These are phyloP conservation scores for Odontophorus gujanensis DNA, from an alignment of 2,113 vertebrate species.

Conservation along the genomic window DNA sequence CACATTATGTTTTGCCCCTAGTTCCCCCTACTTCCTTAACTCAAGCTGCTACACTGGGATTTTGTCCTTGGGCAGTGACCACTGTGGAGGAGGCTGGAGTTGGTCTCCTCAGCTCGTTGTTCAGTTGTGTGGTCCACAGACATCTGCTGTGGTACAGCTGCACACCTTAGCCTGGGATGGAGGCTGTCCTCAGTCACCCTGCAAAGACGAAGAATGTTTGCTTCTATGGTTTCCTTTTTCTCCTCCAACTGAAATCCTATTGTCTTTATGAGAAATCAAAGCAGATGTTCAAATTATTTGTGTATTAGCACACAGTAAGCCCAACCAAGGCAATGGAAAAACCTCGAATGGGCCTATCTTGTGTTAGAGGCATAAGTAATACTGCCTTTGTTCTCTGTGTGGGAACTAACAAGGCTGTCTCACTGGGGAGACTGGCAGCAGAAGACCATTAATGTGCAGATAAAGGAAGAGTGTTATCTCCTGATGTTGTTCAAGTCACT, in stretches of 20 bases:
- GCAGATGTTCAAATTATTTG: not conserved
- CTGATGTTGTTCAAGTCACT: not conserved
- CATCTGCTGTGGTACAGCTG: not conserved
- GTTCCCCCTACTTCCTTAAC: not conserved
- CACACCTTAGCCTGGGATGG: not conserved
- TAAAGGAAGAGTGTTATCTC: not conserved
- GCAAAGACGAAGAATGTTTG: not conserved
- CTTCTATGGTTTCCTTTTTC: not conserved
- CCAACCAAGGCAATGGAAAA: not conserved
- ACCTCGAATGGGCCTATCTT: not conserved
- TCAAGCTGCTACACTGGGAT: not conserved
- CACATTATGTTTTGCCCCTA: not conserved
- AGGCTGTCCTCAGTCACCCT: not conserved
- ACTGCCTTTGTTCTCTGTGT: not conserved
- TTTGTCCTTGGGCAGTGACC: not conserved
- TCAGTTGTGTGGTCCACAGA: not conserved
- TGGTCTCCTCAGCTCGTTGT: not conserved
- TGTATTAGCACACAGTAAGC: not conserved
- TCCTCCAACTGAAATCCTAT: not conserved
- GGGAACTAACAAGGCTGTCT: not conserved
- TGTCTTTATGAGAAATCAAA: not conserved
- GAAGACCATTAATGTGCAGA: not conserved
- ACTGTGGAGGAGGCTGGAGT: not conserved
- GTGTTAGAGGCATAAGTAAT: not conserved
- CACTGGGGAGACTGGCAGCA: constrained; percentile 16